Percentiles rank a stretch among this genome's conserved stretches.
Evolutionary conservation across 2,888 invertebrate species (phyloP).

Genomic region (Julus scanicus): DNA sequence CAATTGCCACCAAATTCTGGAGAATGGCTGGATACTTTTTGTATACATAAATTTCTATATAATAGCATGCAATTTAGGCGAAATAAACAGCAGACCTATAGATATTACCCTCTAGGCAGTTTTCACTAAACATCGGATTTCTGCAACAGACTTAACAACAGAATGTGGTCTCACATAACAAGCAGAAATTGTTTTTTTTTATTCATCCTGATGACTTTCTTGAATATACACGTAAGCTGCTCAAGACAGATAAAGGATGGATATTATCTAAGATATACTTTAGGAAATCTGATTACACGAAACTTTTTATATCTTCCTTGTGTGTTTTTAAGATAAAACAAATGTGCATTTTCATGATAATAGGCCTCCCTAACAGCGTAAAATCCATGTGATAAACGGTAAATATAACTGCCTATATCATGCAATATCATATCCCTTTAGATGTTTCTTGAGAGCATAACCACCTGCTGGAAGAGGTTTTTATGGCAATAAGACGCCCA

Average conservation of each 20-base stretch:
- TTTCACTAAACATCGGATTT: background rate
- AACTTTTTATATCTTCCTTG: constrained; percentile 39
- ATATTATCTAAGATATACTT: background rate
- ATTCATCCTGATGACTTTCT: constrained; percentile 8
- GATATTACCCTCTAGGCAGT: background rate
- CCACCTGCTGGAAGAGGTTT: background rate
- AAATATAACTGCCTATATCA: constrained; percentile 16
- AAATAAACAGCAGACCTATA: background rate
- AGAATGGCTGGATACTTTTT: background rate
- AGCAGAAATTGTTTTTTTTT: background rate
- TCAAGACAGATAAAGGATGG: background rate
- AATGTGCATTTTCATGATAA: constrained; percentile 15
- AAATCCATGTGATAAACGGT: background rate
- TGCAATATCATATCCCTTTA: background rate
- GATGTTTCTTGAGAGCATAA: background rate
- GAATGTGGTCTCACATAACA: background rate
- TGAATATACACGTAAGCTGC: background rate
- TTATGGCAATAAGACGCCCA: background rate
- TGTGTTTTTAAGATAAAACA: constrained; percentile 36
- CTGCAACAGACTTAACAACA: background rate
- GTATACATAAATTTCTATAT: background rate
- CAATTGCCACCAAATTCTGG: background rate
- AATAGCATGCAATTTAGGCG: background rate
- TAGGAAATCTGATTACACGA: constrained; percentile 7
- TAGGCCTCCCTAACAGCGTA: background rate